phyloP scores from a whole-genome alignment of 2,888 invertebrate genomes.

The Caenorhabditis sp. region DNA sequence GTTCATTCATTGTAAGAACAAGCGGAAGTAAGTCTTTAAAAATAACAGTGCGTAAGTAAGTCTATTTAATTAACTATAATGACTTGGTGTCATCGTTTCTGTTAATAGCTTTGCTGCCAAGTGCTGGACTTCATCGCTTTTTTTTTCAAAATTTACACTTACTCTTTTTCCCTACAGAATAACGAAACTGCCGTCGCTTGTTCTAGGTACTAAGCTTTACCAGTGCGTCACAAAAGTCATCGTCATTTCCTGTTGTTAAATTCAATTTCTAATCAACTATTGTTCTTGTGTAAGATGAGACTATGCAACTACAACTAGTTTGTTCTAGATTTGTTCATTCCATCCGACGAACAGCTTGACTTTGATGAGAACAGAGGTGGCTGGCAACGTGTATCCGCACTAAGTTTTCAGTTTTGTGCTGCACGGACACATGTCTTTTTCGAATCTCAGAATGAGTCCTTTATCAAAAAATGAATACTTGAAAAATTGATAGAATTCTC shows the following conservation, averaged over 20 bases:
- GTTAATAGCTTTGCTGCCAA: conserved; percentile 26
- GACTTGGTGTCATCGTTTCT: conserved; percentile 38
- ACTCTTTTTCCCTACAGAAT: too few species aligned
- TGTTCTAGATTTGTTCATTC: conserved; percentile 4
- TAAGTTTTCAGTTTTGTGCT: background rate
- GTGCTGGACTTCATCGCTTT: conserved; percentile 6
- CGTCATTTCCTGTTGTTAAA: conserved; percentile 1
- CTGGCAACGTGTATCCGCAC: too few species aligned
- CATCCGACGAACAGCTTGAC: background rate
- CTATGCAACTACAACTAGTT: conserved; percentile 14
- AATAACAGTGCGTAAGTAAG: conserved; percentile 9
- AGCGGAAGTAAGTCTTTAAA: conserved; percentile 41
- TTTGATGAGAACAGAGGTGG: background rate
- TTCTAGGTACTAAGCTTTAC: too few species aligned
- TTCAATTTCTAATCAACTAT: conserved; percentile 4
- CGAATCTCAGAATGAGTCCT: too few species aligned
- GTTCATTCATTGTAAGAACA: background rate
- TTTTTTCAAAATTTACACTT: background rate
- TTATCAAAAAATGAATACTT: too few species aligned
- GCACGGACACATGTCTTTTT: too few species aligned
- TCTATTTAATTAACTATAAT: conserved; percentile 32
- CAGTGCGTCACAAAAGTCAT: background rate
- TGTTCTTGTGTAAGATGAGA: conserved; percentile 2
- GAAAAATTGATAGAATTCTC: too few species aligned
- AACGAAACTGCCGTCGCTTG: too few species aligned